phyloP scores from a whole-genome alignment of 2,113 vertebrate genomes.

The Cyprinodon brontotheroides region DNA sequence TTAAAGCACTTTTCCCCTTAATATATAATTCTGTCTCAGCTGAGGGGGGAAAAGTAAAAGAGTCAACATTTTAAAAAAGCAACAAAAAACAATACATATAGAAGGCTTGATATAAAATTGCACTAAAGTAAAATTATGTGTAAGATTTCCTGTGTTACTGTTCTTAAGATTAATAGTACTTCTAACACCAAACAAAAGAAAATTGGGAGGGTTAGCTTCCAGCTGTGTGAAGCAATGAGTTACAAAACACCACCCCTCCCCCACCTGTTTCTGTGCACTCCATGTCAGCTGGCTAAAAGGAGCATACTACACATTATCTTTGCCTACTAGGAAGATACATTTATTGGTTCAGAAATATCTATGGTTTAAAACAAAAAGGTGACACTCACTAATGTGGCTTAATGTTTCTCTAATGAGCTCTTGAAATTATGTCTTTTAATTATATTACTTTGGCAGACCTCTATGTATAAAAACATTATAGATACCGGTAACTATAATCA shows the following conservation, averaged over 20 bases:
- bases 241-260: not conserved
- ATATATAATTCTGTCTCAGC: not conserved
- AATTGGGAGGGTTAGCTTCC: not conserved
- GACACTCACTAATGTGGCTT: too few species aligned
- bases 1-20: not conserved
- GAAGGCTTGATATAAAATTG: too few species aligned
- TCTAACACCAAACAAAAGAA: not conserved
- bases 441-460: too few species aligned
- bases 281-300: not conserved
- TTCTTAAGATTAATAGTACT: not conserved
- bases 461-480: too few species aligned
- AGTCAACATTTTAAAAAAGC: not conserved
- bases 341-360: not conserved
- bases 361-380: too few species aligned
- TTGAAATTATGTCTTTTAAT: too few species aligned
- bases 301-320: not conserved
- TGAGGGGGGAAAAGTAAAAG: not conserved
- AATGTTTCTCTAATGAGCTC: too few species aligned
- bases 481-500: too few species aligned
- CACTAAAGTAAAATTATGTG: too few species aligned
- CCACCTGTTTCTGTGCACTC: not conserved
- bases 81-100: not conserved
- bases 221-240: not conserved
- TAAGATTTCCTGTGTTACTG: not conserved
- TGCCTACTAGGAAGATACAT: not conserved